Base-by-base conservation (phyloP, 2,888 invertebrate species). In the Oscheius myriophilus region DNA sequence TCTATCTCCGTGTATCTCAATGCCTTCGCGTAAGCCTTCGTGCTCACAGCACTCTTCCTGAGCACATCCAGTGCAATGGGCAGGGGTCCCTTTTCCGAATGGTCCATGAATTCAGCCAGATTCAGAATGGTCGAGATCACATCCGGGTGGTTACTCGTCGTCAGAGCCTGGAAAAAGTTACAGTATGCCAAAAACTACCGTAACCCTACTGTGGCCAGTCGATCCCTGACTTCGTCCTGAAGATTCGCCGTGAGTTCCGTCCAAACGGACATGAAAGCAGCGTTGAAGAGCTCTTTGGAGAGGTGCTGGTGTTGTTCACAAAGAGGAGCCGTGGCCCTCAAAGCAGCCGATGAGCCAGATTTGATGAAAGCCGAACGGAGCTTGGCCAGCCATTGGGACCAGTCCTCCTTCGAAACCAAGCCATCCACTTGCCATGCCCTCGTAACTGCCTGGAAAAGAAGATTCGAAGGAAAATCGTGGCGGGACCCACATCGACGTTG, bases 241-340 rank as follows among this genome's bases (percentile, higher is more conserved):
- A 93, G 91, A 0, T 91, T 89, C 45, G 91, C 91, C 65, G 91
- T 92, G 33, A 99, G 89, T 87, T 97, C 96, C 0, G 95, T 94
- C 98, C 98, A 98, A 87, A 97, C 96, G 0, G 96, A 96, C 11
- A 98, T 95, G 87, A 98, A 98, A 0, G 97, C 96, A 0, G 97
- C 96, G 88, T 98, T 97, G 87, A 99, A 98, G 39, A 98, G 88
- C 87, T 98, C 97, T 89, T 87, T 91, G 0, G 96, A 91, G n/a
- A 98, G 89, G 84, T 96, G 95, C 0, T 94, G 93, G 88, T 97
- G 95, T 39, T 93, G 93, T 88, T 96, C 95, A 0, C 95, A 95
- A 21, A 96, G 88, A 0, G 93, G 92, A 85, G 93, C 91, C 84
- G 97, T 97, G 1, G 96, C 95, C 74, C 95, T 90, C 26, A 98